phyloP scores from a whole-genome alignment of 2,888 invertebrate genomes.

The Argynnis bischoffii region DNA sequence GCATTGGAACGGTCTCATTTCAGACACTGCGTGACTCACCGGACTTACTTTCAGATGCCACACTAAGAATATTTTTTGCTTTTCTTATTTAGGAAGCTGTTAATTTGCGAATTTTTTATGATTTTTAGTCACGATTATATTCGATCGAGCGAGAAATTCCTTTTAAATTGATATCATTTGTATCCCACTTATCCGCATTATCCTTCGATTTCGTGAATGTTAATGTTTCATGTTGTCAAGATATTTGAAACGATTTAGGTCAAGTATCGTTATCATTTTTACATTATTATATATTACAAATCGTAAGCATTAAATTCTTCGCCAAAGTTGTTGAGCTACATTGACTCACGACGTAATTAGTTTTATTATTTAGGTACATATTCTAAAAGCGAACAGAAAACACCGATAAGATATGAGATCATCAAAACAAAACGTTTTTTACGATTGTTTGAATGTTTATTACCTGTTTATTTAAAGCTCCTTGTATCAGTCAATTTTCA shows the following conservation, averaged over 20 bases:
- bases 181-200: background rate
- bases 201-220: background rate
- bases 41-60: slow-evolving; percentile 30
- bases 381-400: no score
- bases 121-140: background rate
- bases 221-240: background rate
- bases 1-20: slow-evolving; percentile 24
- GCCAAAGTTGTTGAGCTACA: no score
- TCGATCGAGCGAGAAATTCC: slow-evolving; percentile 12
- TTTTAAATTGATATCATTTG: slow-evolving; percentile 14
- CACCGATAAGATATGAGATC: no score
- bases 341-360: no score
- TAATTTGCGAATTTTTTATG: background rate
- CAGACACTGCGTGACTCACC: slow-evolving; percentile 32
- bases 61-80: slow-evolving; percentile 13
- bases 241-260: background rate
- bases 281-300: background rate
- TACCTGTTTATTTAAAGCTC: no score
- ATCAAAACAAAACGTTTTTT: no score
- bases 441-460: no score
- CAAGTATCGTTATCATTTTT: background rate
- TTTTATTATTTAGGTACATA: no score
- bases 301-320: no score
- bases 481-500: no score
- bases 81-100: slow-evolving; percentile 3